These are phyloP conservation scores for Papilio aristodemus DNA, from an alignment of 1,140 invertebrate genomes.

Conservation along the genomic window DNA sequence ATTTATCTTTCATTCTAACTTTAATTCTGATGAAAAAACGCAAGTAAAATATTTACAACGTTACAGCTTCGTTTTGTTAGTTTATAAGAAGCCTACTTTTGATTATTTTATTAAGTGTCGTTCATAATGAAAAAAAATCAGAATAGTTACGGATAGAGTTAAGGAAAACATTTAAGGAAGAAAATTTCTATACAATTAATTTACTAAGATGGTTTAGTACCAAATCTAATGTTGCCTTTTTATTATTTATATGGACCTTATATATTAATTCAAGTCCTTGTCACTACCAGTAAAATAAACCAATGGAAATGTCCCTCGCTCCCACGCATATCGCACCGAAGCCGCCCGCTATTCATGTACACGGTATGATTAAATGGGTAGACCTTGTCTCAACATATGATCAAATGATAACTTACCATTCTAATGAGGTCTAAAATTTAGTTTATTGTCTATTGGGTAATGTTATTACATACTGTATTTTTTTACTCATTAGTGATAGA, in stretches of 20 bases:
- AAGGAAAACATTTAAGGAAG: too few relatives aligned
- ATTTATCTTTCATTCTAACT: too few relatives aligned
- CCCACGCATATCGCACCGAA: constrained; percentile 48
- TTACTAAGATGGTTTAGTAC: too few relatives aligned
- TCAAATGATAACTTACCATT: constrained; percentile 33
- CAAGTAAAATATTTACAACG: too few relatives aligned
- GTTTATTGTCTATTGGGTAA: not conserved
- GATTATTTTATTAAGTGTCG: too few relatives aligned
- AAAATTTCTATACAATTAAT: too few relatives aligned
- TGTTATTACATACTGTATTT: not conserved
- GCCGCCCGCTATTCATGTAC: not conserved
- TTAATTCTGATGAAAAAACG: too few relatives aligned
- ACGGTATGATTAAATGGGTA: constrained; percentile 38
- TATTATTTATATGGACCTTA: not conserved
- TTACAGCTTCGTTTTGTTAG: too few relatives aligned
- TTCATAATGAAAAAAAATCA: too few relatives aligned
- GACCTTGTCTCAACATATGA: constrained; percentile 41
- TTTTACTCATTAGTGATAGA: not conserved
- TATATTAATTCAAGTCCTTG: constrained; percentile 39
- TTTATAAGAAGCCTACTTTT: too few relatives aligned
- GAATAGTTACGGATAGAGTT: too few relatives aligned
- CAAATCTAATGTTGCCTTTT: not conserved
- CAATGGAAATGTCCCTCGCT: constrained; percentile 42
- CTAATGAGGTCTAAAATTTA: not conserved
- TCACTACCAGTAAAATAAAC: constrained; percentile 47